Percentiles rank a stretch among this genome's conserved stretches.
These are phyloP conservation scores for Leptopilina drosophilae DNA, from an alignment of 2,888 invertebrate genomes.

Conservation along the genomic window DNA sequence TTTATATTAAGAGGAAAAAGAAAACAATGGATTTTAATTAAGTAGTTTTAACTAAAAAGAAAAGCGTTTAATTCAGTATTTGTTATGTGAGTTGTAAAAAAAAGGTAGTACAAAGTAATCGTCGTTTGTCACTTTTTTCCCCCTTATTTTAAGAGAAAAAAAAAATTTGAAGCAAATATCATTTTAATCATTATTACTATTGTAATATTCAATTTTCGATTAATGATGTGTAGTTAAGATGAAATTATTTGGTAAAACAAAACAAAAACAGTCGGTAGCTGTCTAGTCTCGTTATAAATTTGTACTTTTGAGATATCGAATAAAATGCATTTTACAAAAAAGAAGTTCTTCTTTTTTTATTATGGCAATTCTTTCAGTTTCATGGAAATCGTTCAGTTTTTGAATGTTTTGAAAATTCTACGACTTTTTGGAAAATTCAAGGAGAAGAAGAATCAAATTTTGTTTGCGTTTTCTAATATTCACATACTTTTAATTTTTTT, in stretches of 20 bases:
- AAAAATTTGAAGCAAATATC: conserved; percentile 46
- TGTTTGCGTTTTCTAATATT: too few relatives aligned
- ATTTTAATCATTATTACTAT: conserved; percentile 43
- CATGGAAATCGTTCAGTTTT: too few relatives aligned
- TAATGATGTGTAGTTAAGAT: conserved; percentile 56
- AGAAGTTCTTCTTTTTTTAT: conserved; percentile 23
- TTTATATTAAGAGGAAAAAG: not conserved
- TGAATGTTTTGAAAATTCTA: too few relatives aligned
- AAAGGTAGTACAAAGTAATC: conserved; percentile 49
- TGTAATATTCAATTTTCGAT: conserved; percentile 53
- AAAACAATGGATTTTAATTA: not conserved
- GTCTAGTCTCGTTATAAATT: conserved; percentile 73
- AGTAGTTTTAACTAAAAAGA: conserved; percentile 12
- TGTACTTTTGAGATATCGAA: conserved; percentile 72
- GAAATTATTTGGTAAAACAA: conserved; percentile 56
- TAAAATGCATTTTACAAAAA: conserved; percentile 60
- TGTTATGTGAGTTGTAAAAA: conserved; percentile 23
- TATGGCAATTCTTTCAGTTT: not conserved
- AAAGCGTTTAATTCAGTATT: conserved; percentile 31
- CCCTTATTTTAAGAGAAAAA: conserved; percentile 10
- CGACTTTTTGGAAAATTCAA: too few relatives aligned
- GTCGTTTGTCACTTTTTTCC: conserved; percentile 7
- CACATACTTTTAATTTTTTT: too few relatives aligned
- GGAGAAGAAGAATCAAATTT: too few relatives aligned
- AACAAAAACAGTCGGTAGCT: conserved; percentile 67